Evolutionary conservation across 2,113 vertebrate species (phyloP), one percentile per base, ranked within the genome.

Genomic region (Notarius lentiginosus): DNA sequence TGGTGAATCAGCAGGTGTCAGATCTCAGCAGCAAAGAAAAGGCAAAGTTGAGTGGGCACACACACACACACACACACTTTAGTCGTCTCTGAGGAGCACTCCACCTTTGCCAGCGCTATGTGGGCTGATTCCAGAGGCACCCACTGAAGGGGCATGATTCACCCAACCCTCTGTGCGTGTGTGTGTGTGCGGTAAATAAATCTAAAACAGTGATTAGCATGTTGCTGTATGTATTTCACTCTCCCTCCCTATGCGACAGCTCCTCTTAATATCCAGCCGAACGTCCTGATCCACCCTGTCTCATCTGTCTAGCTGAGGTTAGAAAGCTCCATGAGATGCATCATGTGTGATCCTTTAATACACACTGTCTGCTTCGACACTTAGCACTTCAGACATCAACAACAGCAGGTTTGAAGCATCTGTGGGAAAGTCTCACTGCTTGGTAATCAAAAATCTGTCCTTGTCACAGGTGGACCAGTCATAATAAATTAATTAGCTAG

Each of bases 1-100:
- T 82, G 88, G 86, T 89, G 90, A 90, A 84, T 90, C 90, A 89
- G 90, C 88, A 89, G 90, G 88, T 89, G 88, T 88, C 90, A 89
- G 56, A 82, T 85, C 81, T 86, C 75, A 22, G 84, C 84, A 82
- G 51, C 61, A 87, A 82, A 84, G 73, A 82, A 72, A 83, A 66
- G 51, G 82, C 34, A 58, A 76, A 82, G 79, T 83, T 81, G 80
- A 83, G 86, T 84, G 70, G 85, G 77, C 89, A 84, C 84, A 58
- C 63, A 85, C 83, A 84, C 84, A 70, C 76, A 66, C 84, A 72
- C 53, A 86, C 82, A 77, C 70, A 84, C 65, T 76, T 55, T 61
- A 56, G 70, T 75, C 55, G 55, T 68, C 84, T 70, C 80, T 79
- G 24, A 68, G 88, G 84, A 85, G 79, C 79, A 75, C 87, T 88